Base-by-base conservation (phyloP, 2,888 invertebrate genomes). In the Plagodis pulveraria region DNA sequence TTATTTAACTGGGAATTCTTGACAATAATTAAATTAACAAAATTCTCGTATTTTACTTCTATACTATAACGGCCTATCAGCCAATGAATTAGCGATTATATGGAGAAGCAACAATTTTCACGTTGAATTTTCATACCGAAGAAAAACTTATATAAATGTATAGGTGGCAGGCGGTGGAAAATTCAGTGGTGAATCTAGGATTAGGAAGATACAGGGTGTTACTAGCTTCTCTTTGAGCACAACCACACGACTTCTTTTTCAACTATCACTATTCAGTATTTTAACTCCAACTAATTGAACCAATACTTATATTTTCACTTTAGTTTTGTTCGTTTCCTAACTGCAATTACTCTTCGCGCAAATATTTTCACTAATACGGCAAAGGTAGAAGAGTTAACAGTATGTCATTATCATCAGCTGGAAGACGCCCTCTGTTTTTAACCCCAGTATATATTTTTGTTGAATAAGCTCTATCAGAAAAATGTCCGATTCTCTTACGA, bases 151-250 rank as follows among this genome's bases (percentile, higher is more conserved):
- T 42, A 48, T 10, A 56, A 36, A 42, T 12, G n/a, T 11, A n/a
- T 46, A 32, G 22, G 22, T 22, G 22, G 22, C 38, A 51, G 12
- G 11, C 51, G 55, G 65, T 60, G 56, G n/a, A 60, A 56, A 62
- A 56, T 74, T 71, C 70, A 72, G 59, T 63, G 69, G 64, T 60
- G 74, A 72, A 66, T 69, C 71, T 82, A 83, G 78, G 70, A 58
- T 79, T 79, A 82, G 75, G 74, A 77, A 74, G 67, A 78, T 78
- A 83, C 88, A 88, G 88, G 83, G 83, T 88, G 88, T 86, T 86
- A 84, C 85, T 78, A 80, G 76, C 81, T 86, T 86, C 84, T 80
- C 76, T 71, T 70, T 73, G 65, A 65, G 59, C 48, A 63, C 54
- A 50, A 36, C 33, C 48, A 60, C 49, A 53, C 34, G 38, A 42